Base-by-base conservation (phyloP, 2,888 invertebrate species). In the Orthonevra nobilis region DNA sequence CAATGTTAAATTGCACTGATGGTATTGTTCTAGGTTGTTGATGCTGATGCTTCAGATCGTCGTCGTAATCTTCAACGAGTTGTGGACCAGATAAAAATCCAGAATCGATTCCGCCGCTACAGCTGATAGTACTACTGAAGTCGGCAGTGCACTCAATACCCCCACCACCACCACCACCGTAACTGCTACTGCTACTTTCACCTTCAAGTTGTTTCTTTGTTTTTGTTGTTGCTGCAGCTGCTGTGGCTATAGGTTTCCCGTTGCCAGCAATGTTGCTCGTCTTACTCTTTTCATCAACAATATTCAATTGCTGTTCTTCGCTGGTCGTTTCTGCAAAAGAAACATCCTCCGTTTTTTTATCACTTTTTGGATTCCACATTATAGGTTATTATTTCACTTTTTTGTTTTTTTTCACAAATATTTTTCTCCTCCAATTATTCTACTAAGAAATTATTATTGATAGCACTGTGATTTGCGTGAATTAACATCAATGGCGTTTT, bases 11-110 rank as follows among this genome's bases (percentile, higher is more conserved):
- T 34, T 72, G 72, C n/a, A 68, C 73, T 42, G 72, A 60, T 50
- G 72, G 66, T 46, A 52, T 68, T 12, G 38, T 40, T 50, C 32
- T 28, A 3, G 23, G n/a, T n/a, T n/a, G n/a, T n/a, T n/a, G n/a
- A n/a, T n/a, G n/a, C n/a, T n/a, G n/a, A n/a, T n/a, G n/a, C n/a
- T n/a, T n/a, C n/a, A n/a, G n/a, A n/a, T n/a, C n/a, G n/a, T 82
- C 81, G 17, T 85, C 84, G 58, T 54, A 69, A 40, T 79, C 66
- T 61, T 79, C 63, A 28, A 34, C 19, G 5, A 64, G 84, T 83
- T 89, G 89, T 66, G 89, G 88, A 40, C 90, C 90, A 3, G 90
- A 90, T 74, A 90, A 85, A 81, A 90, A 90, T 60, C 90, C 90
- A 64, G 90, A 90, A 86, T 90, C 90, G 73, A 82, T 82, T 54